Evolutionary conservation across 1,140 invertebrate genomes (phyloP), one percentile per base, ranked within the genome.

Genomic region (Trypoxylus dichotomus): DNA sequence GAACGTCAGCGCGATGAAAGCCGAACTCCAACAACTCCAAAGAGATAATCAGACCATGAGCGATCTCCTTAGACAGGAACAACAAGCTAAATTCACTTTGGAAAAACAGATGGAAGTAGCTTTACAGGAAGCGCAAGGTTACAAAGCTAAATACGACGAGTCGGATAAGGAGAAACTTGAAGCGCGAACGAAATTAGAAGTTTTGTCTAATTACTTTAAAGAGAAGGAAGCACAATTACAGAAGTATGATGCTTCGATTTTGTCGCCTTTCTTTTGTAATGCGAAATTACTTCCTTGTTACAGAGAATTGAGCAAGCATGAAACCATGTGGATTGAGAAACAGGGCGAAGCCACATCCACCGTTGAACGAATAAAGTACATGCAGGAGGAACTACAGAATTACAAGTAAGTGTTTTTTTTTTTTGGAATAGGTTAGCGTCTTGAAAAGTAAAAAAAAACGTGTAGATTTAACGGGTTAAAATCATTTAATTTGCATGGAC

Each of bases 181-280:
- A 84, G 93, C 94, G 0, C 89, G 93, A 82, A 96, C 94, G 0
- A 91, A 94, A 81, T 88, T 97, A 0, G 92, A 95, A 85, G 95
- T 97, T 6, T 87, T 97, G 41, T 93, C 93, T 0, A 93, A 93
- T 82, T 96, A 96, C 84, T 97, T 97, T 86, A 93, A 96, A 83
- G 94, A 96, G 79, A 94, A 95, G 83, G 95, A 97, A 87, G 89
- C 91, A 21, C 92, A 96, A 85, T 87, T 96, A 27, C 91, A 96
- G 85, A 95, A 94, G 94, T 94, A 88, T 88, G 85, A 11, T 58
- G 0, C 21, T 75, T 47, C 8, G 15, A 54, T 78, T 60, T 21
- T 3, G 21, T 25, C 15, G 11, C 32, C 1, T 47, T 29, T 76
- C 32, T 0, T 76, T 76, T 76, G 77, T 77, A 75, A 15, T 29